A percentile compares a stretch with the other conserved stretches of the same genome.
phyloP scores from a whole-genome alignment of 2,888 invertebrate genomes.

The Temnothorax ravouxi region DNA sequence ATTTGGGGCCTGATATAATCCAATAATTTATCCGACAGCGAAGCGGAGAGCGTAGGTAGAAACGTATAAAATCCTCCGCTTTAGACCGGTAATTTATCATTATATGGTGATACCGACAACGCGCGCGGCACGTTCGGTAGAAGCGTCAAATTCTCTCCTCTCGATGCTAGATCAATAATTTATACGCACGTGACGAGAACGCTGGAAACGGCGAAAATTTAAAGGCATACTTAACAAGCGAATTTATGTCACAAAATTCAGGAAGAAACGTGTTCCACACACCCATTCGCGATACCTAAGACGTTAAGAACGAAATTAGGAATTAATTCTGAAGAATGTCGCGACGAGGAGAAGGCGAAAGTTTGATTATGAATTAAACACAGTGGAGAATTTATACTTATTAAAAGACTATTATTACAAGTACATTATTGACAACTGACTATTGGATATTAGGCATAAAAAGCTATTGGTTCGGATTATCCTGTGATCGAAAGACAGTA shows the following conservation, averaged over 20 bases:
- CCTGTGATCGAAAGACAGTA: not conserved
- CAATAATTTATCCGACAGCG: conserved; percentile 55
- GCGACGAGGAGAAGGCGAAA: not conserved
- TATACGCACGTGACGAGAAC: not conserved
- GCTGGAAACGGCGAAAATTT: not conserved
- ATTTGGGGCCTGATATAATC: conserved; percentile 43
- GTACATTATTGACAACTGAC: not conserved
- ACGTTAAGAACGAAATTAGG: not conserved
- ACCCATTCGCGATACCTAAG: not conserved
- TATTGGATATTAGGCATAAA: not conserved
- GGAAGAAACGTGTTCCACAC: not conserved
- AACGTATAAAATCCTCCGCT: conserved; percentile 23
- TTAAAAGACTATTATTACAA: not conserved
- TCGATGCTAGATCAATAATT: conserved; percentile 33
- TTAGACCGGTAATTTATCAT: conserved; percentile 42
- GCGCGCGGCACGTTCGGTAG: not conserved
- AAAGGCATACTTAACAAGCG: not conserved
- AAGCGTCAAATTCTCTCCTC: conserved; percentile 17
- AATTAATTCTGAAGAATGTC: conserved; percentile 4
- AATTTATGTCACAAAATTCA: conserved; percentile 7
- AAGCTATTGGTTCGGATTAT: not conserved
- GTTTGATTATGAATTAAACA: not conserved
- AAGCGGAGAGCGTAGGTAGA: conserved; percentile 41
- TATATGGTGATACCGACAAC: not conserved
- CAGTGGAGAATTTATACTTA: not conserved